Evolutionary conservation across 2,113 vertebrate species (phyloP).

Genomic region (Apteryx mantelli): DNA sequence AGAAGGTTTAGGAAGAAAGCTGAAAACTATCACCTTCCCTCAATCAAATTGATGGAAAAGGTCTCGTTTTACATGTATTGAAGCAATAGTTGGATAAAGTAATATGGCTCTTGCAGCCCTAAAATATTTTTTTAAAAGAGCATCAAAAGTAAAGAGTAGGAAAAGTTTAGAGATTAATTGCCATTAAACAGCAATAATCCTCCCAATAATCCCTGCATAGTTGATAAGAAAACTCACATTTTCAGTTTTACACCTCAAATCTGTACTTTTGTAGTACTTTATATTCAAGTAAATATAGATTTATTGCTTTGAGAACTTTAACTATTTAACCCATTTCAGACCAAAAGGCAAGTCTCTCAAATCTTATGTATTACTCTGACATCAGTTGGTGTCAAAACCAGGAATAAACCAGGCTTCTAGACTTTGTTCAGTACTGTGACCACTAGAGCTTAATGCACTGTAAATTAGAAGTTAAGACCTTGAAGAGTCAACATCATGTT

Average conservation of each 20-base stretch:
- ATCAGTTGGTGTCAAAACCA: background rate
- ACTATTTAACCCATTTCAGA: background rate
- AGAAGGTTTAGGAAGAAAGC: background rate
- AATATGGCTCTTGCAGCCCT: background rate
- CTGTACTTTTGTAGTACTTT: background rate
- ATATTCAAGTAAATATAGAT: fast-evolving
- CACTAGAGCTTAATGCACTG: background rate
- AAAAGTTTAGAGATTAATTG: background rate
- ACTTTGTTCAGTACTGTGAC: background rate
- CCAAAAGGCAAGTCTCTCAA: background rate
- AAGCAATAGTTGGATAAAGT: background rate
- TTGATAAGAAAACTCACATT: background rate
- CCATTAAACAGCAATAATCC: background rate
- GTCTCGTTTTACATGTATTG: background rate
- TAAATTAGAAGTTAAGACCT: background rate
- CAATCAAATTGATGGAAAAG: background rate
- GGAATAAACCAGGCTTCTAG: background rate
- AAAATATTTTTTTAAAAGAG: background rate
- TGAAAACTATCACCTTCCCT: background rate
- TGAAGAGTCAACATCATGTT: background rate
- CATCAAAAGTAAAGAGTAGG: background rate
- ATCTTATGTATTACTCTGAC: fast-evolving
- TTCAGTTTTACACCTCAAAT: background rate
- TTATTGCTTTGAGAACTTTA: background rate
- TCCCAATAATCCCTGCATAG: background rate